These are phyloP conservation scores for Limnephilus rhombicus DNA, from an alignment of 2,888 invertebrate species.

Conservation along the genomic window DNA sequence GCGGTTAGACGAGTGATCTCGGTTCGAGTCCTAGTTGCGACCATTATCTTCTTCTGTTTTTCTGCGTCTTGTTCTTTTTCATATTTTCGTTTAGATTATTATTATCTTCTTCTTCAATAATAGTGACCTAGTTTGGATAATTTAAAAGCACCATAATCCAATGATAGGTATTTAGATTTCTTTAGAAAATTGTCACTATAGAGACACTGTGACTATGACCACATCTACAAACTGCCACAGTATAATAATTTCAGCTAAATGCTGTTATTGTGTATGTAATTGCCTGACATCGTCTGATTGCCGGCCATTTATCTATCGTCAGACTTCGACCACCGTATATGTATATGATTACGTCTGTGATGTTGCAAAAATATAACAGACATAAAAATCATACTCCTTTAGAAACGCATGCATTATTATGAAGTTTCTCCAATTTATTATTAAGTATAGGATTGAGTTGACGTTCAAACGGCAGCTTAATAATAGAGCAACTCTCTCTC, in stretches of 20 bases:
- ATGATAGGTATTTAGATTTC: neutral
- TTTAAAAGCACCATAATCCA: neutral
- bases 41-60: no score
- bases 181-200: neutral
- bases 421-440: neutral
- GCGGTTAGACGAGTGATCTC: no score
- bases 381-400: neutral
- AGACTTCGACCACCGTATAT: neutral
- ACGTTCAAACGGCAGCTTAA: neutral
- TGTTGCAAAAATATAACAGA: neutral
- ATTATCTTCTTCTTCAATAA: no score
- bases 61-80: no score
- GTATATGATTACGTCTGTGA: neutral
- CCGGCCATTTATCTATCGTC: neutral
- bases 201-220: neutral
- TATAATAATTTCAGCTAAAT: neutral
- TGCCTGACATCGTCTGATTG: neutral
- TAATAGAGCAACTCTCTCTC: neutral
- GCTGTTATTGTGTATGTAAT: neutral
- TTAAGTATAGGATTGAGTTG: neutral
- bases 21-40: no score
- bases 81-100: no score
- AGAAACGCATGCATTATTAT: neutral
- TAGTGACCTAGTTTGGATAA: neutral
- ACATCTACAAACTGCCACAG: neutral